Evolutionary conservation across 2,113 vertebrate genomes (phyloP), one percentile per base, ranked within the genome.

Genomic region (Gasterosteus aculeatus): DNA sequence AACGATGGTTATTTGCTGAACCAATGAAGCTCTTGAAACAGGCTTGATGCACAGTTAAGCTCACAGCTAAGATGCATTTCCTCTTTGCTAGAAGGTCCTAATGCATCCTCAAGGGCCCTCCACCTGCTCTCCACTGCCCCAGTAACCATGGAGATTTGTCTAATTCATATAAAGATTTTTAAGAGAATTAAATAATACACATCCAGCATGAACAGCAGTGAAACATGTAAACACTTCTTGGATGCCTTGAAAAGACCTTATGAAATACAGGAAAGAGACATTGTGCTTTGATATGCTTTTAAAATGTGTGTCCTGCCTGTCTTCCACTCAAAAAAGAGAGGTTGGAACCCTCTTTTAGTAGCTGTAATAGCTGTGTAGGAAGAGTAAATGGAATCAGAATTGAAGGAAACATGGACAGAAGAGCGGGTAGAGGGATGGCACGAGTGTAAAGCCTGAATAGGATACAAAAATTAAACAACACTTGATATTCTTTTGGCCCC

Each of bases 201-300:
- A 76, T 87, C 87, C 71, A 75, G 74, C 80, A 73, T 68, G 80
- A 81, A 66, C 80, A 80, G 75, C 82, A 77, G 77, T 77, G 80
- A 85, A 92, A 91, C 85, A 88, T 82, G 83, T 81, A 89, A 89
- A 91, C 85, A 89, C 85, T 87, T 88, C 86, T 81, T 78, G 84
- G 72, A 82, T 81, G 73, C 65, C 67, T 61, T 72, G 78, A 89
- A 87, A 84, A 90, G 77, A 44, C 11, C 5, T 59, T 63, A 79
- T 75, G 64, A 83, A 88, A 82, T 72, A 69, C 38, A 74, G 62
- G 47, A 78, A 79, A 47, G 22, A n/a, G 69, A 73, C 46, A 54
- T 61, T 57, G 47, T 41, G 84, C 87, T 91, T 90, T 91, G 82
- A 91, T 90, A 89, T 91, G 91, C 88, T 92, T 92, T 92, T 91